A percentile compares a stretch with the other conserved stretches of the same genome.
These are phyloP conservation scores for Trichomycterus rosablanca DNA, from an alignment of 2,113 vertebrate genomes.

Conservation along the genomic window DNA sequence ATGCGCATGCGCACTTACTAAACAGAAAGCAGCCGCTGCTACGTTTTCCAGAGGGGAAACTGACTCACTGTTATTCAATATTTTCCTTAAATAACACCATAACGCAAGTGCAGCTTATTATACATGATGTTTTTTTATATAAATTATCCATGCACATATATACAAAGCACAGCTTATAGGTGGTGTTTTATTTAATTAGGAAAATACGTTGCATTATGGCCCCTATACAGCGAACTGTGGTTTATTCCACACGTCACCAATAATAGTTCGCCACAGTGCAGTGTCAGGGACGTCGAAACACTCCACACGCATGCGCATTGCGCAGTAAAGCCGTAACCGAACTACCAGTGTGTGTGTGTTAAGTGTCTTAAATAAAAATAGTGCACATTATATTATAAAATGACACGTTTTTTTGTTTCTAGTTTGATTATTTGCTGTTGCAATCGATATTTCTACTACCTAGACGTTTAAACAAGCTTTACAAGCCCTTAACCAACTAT, in stretches of 20 bases:
- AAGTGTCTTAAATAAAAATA: too few species aligned
- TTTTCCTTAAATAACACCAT: neutral
- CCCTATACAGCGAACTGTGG: constrained; percentile 46
- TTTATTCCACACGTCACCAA: constrained; percentile 67
- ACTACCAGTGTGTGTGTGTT: too few species aligned
- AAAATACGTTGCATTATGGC: neutral
- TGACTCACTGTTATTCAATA: neutral
- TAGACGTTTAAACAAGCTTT: too few species aligned
- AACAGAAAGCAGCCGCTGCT: neutral
- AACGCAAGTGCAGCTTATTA: neutral
- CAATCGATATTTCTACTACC: too few species aligned
- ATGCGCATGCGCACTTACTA: constrained; percentile 48
- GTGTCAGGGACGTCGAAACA: neutral
- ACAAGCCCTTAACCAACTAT: too few species aligned
- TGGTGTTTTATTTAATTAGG: neutral
- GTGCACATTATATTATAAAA: too few species aligned
- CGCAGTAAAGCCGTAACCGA: neutral
- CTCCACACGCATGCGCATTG: constrained; percentile 2
- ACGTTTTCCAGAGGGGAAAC: neutral
- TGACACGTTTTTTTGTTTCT: too few species aligned
- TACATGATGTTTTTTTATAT: too few species aligned
- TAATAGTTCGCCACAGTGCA: constrained; percentile 63
- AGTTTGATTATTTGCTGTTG: too few species aligned
- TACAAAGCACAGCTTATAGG: neutral
- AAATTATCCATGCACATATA: neutral